Conservation (phyloP, 1,140 invertebrate species). For the Meloidogyne hapla region DNA sequence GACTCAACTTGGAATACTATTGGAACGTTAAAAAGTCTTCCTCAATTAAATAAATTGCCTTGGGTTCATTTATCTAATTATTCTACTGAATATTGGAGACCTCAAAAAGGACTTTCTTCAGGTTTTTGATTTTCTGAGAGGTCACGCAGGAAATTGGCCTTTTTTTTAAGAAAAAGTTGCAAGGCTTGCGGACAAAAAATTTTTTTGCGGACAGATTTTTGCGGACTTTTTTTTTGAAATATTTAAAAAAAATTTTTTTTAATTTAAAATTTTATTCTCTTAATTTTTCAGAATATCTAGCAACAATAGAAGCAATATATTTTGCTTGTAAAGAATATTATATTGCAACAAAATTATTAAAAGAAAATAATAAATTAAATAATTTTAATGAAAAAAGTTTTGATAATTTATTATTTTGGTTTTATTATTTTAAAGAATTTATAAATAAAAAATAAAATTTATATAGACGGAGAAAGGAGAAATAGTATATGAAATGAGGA, state of each 20-base stretch:
- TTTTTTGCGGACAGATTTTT: too few relatives aligned
- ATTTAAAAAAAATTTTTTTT: background rate
- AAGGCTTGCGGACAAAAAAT: background rate
- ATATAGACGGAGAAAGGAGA: background rate
- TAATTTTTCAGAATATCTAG: slow-evolving; percentile 46
- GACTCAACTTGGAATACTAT: slow-evolving; percentile 60
- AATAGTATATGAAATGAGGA: too few relatives aligned
- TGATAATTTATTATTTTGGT: background rate
- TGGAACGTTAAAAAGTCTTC: slow-evolving; percentile 34
- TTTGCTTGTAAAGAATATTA: slow-evolving; percentile 54
- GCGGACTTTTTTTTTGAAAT: background rate
- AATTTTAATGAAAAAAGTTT: background rate
- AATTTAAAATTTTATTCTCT: slow-evolving; percentile 12
- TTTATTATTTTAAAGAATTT: background rate
- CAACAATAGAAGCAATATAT: slow-evolving; percentile 63
- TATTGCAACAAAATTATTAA: background rate
- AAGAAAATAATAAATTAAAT: background rate
- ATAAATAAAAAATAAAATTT: background rate
- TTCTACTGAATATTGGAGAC: slow-evolving; percentile 58
- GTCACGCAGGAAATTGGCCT: too few relatives aligned
- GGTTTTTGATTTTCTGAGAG: too few relatives aligned
- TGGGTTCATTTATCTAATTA: slow-evolving; percentile 49
- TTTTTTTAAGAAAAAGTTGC: background rate
- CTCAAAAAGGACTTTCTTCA: slow-evolving; percentile 43
- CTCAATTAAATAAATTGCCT: slow-evolving; percentile 49